Conservation (phyloP, 2,888 invertebrate species). For the Hyposoter dolosus region DNA sequence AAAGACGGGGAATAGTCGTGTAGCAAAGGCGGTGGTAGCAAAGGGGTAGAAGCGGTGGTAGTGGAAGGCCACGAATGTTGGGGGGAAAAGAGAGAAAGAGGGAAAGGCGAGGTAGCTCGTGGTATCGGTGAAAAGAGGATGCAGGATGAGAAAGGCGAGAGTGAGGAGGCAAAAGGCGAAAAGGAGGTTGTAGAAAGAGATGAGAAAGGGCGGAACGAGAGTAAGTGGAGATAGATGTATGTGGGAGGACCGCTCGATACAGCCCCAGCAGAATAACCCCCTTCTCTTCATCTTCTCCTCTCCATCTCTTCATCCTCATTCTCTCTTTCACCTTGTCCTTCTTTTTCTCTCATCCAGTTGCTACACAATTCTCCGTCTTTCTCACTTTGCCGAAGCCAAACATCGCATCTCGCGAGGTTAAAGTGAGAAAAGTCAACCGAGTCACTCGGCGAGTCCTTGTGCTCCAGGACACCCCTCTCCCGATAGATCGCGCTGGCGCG, state of each 20-base stretch:
- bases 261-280: constrained; percentile 83
- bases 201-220: constrained; percentile 75
- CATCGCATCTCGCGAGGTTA: constrained; percentile 84
- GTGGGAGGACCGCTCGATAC: constrained; percentile 85
- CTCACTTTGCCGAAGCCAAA: constrained; percentile 79
- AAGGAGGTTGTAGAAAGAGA: constrained; percentile 75
- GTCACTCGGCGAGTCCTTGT: constrained; percentile 82
- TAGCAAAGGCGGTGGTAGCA: constrained; percentile 77
- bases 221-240: constrained; percentile 84
- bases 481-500: constrained; percentile 64
- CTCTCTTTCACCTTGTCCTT: constrained; percentile 55
- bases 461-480: constrained; percentile 75
- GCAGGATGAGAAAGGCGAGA: constrained; percentile 64
- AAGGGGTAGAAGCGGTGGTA: constrained; percentile 76
- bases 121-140: constrained; percentile 68
- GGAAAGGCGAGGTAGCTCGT: constrained; percentile 65
- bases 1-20: constrained; percentile 68
- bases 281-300: constrained; percentile 65
- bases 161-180: constrained; percentile 71
- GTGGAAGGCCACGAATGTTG: constrained; percentile 83
- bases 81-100: constrained; percentile 83
- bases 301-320: constrained; percentile 69
- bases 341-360: constrained; percentile 46
- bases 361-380: constrained; percentile 53
- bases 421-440: constrained; percentile 85